Base-by-base conservation (phyloP, 2,113 vertebrate genomes). In the Pteronura brasiliensis region DNA sequence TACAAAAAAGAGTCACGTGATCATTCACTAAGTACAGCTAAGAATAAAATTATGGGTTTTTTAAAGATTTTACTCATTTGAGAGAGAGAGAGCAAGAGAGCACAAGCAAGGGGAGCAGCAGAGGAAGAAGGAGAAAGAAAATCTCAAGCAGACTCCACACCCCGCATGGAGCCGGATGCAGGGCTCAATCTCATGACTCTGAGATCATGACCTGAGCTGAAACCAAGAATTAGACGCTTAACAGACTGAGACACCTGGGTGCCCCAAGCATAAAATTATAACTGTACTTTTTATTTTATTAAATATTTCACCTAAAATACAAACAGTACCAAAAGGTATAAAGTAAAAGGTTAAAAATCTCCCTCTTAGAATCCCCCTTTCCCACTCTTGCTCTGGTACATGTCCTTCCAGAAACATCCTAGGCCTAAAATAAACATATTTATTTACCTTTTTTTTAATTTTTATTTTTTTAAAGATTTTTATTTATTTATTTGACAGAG, bases 231-330 rank as follows among this genome's bases (percentile, higher is more conserved):
- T 36, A 20, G 67, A 69, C 18, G 0, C 67, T 69, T 36, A 69
- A 69, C 34, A 0, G 34, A 69, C 67, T 36, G 67, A 36, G 31
- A 31, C 63, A 67, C 63, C 14, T 34, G 6, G 14, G 29, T 67
- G 63, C 63, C 63, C 63, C 63, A 14, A 61, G 76, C 95, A 84
- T 42, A 92, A 72, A 91, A 90, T 91, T 52, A 55, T 67, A 20
- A 42, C 29, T 27, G 8, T 42, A 44, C 11, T 12, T 90, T 77
- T 59, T 23, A 25, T 42, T 63, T 63, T 31, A 85, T 65, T 34
- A 71, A 4, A 10, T 39, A 31, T 55, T 55, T 84, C 42, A 77
- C 0, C 15, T 84, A 89, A 80, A 88, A 88, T 69, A 23, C 59
- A 88, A 84, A 86, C 14, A 65, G 42, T 8, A 39, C 52, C 31